These are phyloP conservation scores for Phanerotoma sp. DNA, from an alignment of 2,888 invertebrate species.

Conservation along the genomic window DNA sequence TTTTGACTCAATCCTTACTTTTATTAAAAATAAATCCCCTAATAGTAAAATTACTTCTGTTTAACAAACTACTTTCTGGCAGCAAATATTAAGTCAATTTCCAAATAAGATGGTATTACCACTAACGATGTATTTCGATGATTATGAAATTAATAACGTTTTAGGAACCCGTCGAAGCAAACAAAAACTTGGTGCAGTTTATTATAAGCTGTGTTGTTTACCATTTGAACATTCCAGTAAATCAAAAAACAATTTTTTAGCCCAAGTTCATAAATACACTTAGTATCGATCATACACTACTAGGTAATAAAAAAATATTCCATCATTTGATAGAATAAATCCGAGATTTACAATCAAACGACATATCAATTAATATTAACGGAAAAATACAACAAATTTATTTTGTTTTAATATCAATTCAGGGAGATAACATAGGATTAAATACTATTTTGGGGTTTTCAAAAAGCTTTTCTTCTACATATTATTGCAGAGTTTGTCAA, in stretches of 20 bases:
- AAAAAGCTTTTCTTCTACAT: slow-evolving; percentile 17
- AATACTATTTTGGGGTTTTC: slow-evolving; percentile 34
- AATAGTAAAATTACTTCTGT: slow-evolving; percentile 24
- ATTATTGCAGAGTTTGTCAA: slow-evolving; percentile 28
- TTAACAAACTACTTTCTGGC: slow-evolving; percentile 28
- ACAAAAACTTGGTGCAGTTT: slow-evolving; percentile 30
- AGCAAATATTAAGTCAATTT: slow-evolving; percentile 17
- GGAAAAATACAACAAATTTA: slow-evolving; percentile 24
- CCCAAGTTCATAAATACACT: slow-evolving; percentile 33
- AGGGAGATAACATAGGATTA: slow-evolving; percentile 37
- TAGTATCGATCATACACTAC: slow-evolving; percentile 38
- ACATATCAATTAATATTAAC: slow-evolving; percentile 29
- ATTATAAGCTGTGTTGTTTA: slow-evolving; percentile 30
- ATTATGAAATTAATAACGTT: slow-evolving; percentile 29
- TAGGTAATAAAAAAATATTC: slow-evolving; percentile 38
- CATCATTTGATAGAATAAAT: slow-evolving; percentile 34
- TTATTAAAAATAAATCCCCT: slow-evolving; percentile 23
- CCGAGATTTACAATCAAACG: slow-evolving; percentile 34
- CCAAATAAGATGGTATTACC: slow-evolving; percentile 26
- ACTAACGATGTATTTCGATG: slow-evolving; percentile 31
- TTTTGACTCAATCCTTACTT: slow-evolving; percentile 25
- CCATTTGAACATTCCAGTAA: slow-evolving; percentile 30
- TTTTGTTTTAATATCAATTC: slow-evolving; percentile 30
- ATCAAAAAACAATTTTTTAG: slow-evolving; percentile 36
- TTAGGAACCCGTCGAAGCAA: slow-evolving; percentile 28